These are phyloP conservation scores for Ostrea denselamellosa DNA, from an alignment of 1,140 invertebrate genomes.

Conservation along the genomic window DNA sequence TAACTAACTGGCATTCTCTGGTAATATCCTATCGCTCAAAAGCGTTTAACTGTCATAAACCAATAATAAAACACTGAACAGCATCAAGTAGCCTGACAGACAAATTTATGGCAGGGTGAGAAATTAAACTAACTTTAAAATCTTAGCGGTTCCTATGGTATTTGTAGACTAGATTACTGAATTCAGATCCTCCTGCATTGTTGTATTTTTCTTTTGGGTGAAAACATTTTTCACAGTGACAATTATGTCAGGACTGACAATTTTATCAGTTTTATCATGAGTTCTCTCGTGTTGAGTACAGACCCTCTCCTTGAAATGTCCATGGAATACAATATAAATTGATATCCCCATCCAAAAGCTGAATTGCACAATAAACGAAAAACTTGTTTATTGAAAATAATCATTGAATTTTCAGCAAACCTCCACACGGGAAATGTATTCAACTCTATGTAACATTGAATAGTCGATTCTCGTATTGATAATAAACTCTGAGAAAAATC, in stretches of 20 bases:
- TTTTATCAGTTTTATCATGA: background rate
- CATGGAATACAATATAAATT: constrained; percentile 24
- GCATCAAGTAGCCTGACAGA: constrained; percentile 27
- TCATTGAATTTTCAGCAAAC: constrained; percentile 7
- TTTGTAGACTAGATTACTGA: background rate
- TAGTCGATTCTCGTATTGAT: constrained; percentile 27
- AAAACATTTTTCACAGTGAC: background rate
- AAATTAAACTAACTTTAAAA: constrained; percentile 31
- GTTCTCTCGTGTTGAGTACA: background rate
- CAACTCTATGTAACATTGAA: constrained; percentile 12
- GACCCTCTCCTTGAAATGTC: constrained; percentile 22
- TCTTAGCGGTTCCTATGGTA: background rate
- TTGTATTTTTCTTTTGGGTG: background rate
- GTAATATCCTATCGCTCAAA: background rate
- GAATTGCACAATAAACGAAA: constrained; percentile 34
- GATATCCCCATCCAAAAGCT: background rate
- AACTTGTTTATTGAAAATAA: constrained; percentile 37
- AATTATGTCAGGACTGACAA: background rate
- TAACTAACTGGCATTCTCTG: background rate
- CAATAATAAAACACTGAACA: background rate
- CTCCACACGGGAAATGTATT: background rate
- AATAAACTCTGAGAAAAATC: constrained; percentile 12
- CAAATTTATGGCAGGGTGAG: constrained; percentile 34
- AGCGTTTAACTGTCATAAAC: background rate
- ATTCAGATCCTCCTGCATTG: background rate